Base-by-base conservation (phyloP, 1,140 invertebrate species). In the Chironomus striatipennis region DNA sequence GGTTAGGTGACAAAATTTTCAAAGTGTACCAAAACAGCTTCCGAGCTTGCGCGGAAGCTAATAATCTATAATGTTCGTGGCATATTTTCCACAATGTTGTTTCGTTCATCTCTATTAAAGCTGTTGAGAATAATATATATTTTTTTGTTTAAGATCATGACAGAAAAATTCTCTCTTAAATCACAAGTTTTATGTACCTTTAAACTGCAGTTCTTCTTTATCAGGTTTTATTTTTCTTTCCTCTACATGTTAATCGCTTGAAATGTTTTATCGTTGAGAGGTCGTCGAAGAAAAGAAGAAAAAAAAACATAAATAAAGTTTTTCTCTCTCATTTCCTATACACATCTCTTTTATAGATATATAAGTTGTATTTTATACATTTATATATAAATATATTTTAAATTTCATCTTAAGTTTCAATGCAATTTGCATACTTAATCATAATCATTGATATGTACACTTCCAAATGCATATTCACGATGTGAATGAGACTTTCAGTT, bases 371-470 rank as follows among this genome's bases (percentile, higher is more conserved):
- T 34, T 34, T 34, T 34, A 34, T 34, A 34, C 24, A 34, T 34
- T 34, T 34, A 34, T 34, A 34, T 34, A n/a, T n/a, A n/a, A n/a
- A n/a, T n/a, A 34, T 34, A 34, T 34, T 34, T 34, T 34, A 34
- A 34, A 34, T 47, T 57, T 15, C 47, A 57, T 57, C 47, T 57
- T 5, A 57, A 57, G 47, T 57, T 57, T 57, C 47, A 57, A 57
- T 57, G 47, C 47, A 57, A 57, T 57, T 57, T 57, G 47, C 47
- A 57, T 57, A 57, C 47, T 57, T 57, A 57, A 57, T 57, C 47
- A 57, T 57, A 57, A 57, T 57, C 47, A 57, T n/a, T 34, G 24
- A 57, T 57, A 57, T 57, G 12, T 57, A n/a, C 47, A n/a, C 47
- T 57, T 57, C 12, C 12, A 15, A 34, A 34, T 34, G 24, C 24